Evolutionary conservation across 2,797 vertebrate genomes (phyloP).

Genomic region (Gorsachius magnificus): DNA sequence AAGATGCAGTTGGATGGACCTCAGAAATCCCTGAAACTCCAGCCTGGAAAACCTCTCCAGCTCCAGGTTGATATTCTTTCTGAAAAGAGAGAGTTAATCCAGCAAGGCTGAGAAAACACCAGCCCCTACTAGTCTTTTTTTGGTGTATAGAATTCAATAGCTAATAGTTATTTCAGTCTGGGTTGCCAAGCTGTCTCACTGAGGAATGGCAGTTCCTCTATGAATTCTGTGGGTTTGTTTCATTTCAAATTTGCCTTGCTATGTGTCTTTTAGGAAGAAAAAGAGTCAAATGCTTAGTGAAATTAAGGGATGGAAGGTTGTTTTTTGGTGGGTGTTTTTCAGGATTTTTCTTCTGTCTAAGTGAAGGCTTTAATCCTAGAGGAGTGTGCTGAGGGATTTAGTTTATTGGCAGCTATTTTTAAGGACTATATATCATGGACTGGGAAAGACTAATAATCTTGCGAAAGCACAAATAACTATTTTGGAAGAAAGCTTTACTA

Average conservation of each 20-base stretch:
- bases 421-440: conserved; percentile 6
- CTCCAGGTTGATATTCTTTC: background rate
- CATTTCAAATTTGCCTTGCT: background rate
- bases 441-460: conserved; percentile 7
- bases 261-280: background rate
- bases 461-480: background rate
- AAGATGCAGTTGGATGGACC: background rate
- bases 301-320: background rate
- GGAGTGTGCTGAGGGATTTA: background rate
- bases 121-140: background rate
- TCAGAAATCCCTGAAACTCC: background rate
- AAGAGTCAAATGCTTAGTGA: background rate
- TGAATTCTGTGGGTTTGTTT: background rate
- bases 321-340: background rate
- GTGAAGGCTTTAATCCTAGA: background rate
- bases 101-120: background rate
- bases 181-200: background rate
- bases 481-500: conserved; percentile 6
- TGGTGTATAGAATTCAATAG: background rate
- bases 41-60: background rate
- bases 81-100: background rate
- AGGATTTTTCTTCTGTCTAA: background rate
- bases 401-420: conserved; percentile 22
- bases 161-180: background rate
- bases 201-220: background rate